Percentiles rank a stretch among this genome's conserved stretches.
Conservation (phyloP, 2,113 vertebrate species). For the Periophthalmodon schlosseri region DNA sequence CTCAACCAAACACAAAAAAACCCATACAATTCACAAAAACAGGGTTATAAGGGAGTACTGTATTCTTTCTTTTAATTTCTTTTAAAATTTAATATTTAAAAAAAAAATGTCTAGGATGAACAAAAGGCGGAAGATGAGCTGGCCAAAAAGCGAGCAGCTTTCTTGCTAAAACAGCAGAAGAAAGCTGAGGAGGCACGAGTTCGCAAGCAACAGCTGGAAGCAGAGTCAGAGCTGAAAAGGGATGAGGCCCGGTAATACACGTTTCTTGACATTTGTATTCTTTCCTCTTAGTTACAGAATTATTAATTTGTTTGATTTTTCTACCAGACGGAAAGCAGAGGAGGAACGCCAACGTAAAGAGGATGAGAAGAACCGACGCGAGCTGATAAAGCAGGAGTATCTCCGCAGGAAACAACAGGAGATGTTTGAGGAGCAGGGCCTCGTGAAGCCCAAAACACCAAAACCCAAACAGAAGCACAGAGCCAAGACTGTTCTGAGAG, state of each 20-base stretch:
- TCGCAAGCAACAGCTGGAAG: slow-evolving; percentile 90
- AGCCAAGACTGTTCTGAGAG: slow-evolving; percentile 87
- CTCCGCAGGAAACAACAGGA: slow-evolving; percentile 92
- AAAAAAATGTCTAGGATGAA: slow-evolving; percentile 80
- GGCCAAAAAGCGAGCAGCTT: slow-evolving; percentile 92
- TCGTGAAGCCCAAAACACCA: slow-evolving; percentile 82
- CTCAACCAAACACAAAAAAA: too few species aligned
- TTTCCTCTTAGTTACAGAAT: too few species aligned
- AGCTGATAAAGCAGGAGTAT: slow-evolving; percentile 96
- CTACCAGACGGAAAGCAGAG: slow-evolving; percentile 88
- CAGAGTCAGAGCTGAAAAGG: slow-evolving; percentile 88
- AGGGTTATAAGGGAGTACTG: too few species aligned
- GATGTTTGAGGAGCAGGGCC: slow-evolving; percentile 89
- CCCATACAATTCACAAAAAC: too few species aligned
- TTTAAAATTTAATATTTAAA: not conserved
- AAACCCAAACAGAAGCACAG: slow-evolving; percentile 86
- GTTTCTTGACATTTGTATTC: not conserved
- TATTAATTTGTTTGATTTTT: not conserved
- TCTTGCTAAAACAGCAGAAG: slow-evolving; percentile 94
- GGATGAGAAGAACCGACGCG: slow-evolving; percentile 91
- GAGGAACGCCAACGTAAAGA: slow-evolving; percentile 94
- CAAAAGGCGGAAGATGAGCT: slow-evolving; percentile 96
- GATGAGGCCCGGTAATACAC: slow-evolving; percentile 87
- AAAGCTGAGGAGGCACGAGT: slow-evolving; percentile 92
- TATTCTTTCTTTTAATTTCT: too few species aligned